Conservation (phyloP, 2,113 vertebrate genomes). For the Coturnix japonica region DNA sequence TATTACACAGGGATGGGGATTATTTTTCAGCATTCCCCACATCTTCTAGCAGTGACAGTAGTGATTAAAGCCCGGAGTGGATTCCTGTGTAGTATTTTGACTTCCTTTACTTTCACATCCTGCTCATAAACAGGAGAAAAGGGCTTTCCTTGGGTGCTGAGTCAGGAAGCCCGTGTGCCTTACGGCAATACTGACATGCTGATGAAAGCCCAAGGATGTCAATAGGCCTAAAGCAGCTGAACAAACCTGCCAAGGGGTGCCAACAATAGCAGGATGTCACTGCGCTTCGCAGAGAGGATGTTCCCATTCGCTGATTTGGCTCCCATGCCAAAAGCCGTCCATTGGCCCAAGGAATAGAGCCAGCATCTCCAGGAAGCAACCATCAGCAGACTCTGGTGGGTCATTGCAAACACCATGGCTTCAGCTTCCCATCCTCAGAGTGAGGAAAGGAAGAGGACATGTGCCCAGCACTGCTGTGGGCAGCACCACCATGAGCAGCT, state of each 20-base stretch:
- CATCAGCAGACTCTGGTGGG: neutral
- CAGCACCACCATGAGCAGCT: fast-evolving
- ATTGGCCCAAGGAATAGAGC: conserved; percentile 40
- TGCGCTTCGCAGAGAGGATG: conserved; percentile 42
- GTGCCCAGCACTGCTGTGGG: neutral
- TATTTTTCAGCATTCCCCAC: conserved; percentile 34
- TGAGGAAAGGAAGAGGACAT: neutral
- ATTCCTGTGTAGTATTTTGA: conserved; percentile 39
- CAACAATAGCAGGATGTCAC: conserved; percentile 75
- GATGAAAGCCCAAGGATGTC: conserved; percentile 60
- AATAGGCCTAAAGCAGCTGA: conserved; percentile 64
- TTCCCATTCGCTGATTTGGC: conserved; percentile 55
- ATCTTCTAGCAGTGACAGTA: conserved; percentile 33
- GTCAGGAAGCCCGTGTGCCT: conserved; percentile 58
- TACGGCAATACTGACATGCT: neutral
- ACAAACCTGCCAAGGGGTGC: conserved; percentile 65
- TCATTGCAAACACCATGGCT: fast-evolving
- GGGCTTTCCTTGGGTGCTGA: conserved; percentile 62
- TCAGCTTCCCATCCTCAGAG: neutral
- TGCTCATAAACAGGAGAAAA: conserved; percentile 61
- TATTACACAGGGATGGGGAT: conserved; percentile 39
- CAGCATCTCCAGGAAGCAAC: conserved; percentile 45
- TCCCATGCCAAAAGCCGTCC: neutral
- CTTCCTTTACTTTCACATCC: conserved; percentile 64
- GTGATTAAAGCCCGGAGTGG: conserved; percentile 59